Percentiles rank a stretch among this genome's conserved stretches.
phyloP scores from a whole-genome alignment of 30 jellyfish, hydroid and myxozoan species.

The Hydractinia symbiolongicarpus region DNA sequence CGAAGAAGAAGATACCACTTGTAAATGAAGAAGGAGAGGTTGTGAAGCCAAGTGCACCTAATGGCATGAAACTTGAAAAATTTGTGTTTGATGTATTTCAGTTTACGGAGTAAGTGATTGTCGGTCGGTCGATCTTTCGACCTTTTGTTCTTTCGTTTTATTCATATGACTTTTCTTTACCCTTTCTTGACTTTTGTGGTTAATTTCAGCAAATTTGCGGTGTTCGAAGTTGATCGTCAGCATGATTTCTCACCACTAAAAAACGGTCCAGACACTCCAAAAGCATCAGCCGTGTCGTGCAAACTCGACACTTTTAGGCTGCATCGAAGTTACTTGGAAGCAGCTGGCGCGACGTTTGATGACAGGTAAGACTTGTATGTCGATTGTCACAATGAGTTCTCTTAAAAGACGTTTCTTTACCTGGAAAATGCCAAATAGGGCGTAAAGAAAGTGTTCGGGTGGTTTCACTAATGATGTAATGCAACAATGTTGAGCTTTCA shows the following conservation, averaged over 20 bases:
- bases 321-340: slow-evolving; percentile 39
- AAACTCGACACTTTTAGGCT: slow-evolving; percentile 49
- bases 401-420: not conserved
- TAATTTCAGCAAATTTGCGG: slow-evolving; percentile 73
- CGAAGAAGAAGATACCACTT: slow-evolving; percentile 88
- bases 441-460: not conserved
- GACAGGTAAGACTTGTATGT: not conserved
- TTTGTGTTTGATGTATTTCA: slow-evolving; percentile 93
- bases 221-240: slow-evolving; percentile 70
- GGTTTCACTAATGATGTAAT: not conserved
- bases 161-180: not conserved
- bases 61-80: slow-evolving; percentile 95
- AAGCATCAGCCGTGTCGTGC: slow-evolving; percentile 74
- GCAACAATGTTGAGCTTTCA: too few relatives aligned
- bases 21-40: slow-evolving; percentile 68
- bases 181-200: not conserved
- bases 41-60: slow-evolving; percentile 86
- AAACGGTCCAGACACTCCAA: slow-evolving; percentile 75
- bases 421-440: too few relatives aligned
- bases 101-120: slow-evolving; percentile 57
- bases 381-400: not conserved
- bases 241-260: slow-evolving; percentile 96
- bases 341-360: slow-evolving; percentile 82
- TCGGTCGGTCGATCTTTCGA: not conserved
- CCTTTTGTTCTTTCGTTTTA: not conserved